phyloP scores from a whole-genome alignment of 2,113 vertebrate genomes.

The Elephas maximus region DNA sequence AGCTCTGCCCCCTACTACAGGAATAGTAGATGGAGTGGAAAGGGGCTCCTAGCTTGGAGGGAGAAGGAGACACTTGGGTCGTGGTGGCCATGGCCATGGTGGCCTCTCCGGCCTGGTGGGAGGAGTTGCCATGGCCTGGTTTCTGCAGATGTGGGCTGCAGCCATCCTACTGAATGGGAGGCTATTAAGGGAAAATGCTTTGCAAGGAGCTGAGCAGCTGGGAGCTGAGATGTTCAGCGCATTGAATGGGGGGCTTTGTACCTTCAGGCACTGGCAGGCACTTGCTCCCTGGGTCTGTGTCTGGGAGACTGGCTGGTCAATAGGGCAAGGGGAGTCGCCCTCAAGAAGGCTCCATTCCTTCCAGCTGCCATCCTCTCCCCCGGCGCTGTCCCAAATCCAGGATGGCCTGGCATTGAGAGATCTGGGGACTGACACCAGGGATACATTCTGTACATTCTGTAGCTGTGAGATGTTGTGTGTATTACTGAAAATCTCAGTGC shows the following conservation, averaged over 20 bases:
- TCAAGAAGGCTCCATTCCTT: not conserved
- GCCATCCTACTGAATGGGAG: slow-evolving; percentile 73
- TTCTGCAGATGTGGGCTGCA: slow-evolving; percentile 82
- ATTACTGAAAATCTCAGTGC: not conserved
- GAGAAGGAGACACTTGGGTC: slow-evolving; percentile 41
- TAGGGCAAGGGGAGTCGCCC: slow-evolving; percentile 21
- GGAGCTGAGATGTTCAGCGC: slow-evolving; percentile 62
- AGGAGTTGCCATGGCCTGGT: slow-evolving; percentile 79
- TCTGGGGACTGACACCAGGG: not conserved
- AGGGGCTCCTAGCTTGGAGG: not conserved
- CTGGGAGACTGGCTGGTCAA: slow-evolving; percentile 56
- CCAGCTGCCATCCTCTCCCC: not conserved
- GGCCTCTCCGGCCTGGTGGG: slow-evolving; percentile 68
- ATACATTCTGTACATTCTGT: not conserved
- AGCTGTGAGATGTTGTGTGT: not conserved
- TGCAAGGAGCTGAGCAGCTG: slow-evolving; percentile 83
- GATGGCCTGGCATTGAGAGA: not conserved
- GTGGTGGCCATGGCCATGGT: slow-evolving; percentile 34
- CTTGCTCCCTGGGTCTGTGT: slow-evolving; percentile 60
- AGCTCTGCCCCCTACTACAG: not conserved
- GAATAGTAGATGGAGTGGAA: not conserved
- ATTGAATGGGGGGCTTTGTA: slow-evolving; percentile 77
- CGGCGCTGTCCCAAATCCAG: not conserved
- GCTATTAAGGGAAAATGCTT: slow-evolving; percentile 86
- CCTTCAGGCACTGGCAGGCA: not conserved